Conservation (phyloP, 2,888 invertebrate genomes). For the Stomorhina lunata region DNA sequence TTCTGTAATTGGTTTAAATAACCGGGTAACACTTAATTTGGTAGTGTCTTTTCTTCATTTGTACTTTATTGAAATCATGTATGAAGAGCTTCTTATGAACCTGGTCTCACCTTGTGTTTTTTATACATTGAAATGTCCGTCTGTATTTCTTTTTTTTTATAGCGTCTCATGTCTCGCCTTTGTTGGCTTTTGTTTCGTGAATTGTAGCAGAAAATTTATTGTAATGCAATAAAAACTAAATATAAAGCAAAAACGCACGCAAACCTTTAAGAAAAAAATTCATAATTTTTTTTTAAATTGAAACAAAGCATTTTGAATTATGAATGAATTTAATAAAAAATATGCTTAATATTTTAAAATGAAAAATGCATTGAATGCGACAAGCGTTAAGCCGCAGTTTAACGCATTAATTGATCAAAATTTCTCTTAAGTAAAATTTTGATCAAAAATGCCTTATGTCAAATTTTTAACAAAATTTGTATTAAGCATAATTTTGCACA, state of each 20-base stretch:
- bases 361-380: background rate
- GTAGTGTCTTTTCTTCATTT: background rate
- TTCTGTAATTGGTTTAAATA: slow-evolving; percentile 54
- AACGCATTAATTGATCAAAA: background rate
- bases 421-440: background rate
- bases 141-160: background rate
- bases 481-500: background rate
- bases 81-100: slow-evolving; percentile 36
- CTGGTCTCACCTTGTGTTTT: slow-evolving; percentile 38
- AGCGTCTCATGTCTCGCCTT: slow-evolving; percentile 19
- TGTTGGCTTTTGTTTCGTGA: slow-evolving; percentile 40
- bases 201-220: slow-evolving; percentile 38
- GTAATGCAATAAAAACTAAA: slow-evolving; percentile 15
- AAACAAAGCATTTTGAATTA: slow-evolving; percentile 29
- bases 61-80: slow-evolving; percentile 33
- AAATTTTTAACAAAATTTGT: background rate
- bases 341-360: background rate
- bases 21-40: background rate
- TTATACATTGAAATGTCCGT: background rate
- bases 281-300: background rate
- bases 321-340: slow-evolving; percentile 3
- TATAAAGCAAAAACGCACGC: slow-evolving; percentile 13
- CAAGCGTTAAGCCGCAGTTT: background rate
- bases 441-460: background rate
- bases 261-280: background rate